Percentiles rank a stretch among this genome's conserved stretches.
Conservation (phyloP, 2,797 vertebrate genomes). For the Tapera naevia region DNA sequence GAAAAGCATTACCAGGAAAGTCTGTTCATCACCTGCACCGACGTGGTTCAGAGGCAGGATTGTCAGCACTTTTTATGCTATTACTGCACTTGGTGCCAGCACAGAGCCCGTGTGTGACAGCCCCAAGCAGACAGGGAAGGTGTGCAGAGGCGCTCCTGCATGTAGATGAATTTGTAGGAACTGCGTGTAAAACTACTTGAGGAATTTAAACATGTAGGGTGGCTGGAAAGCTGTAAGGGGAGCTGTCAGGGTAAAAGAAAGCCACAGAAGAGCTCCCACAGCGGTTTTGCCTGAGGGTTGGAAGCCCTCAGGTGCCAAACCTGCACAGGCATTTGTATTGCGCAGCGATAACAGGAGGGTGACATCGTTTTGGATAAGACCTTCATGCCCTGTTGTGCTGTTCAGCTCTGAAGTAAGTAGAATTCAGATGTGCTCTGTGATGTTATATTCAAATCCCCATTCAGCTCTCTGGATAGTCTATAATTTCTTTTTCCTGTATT, state of each 20-base stretch:
- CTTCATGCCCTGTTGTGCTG: fast-evolving
- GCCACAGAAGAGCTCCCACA: not conserved
- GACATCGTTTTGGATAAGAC: fast-evolving
- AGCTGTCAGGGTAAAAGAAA: constrained; percentile 11
- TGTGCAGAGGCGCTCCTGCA: not conserved
- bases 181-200: not conserved
- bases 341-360: not conserved
- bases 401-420: not conserved
- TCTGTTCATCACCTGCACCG: not conserved
- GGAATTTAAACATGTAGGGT: not conserved
- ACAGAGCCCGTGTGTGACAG: not conserved
- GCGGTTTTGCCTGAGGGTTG: not conserved
- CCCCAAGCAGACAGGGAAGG: not conserved
- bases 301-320: not conserved
- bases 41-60: fast-evolving
- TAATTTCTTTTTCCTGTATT: not conserved
- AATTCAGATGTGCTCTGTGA: not conserved
- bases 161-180: not conserved
- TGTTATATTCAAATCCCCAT: not conserved
- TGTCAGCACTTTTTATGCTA: not conserved
- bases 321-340: not conserved
- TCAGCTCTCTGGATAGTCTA: not conserved
- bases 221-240: not conserved
- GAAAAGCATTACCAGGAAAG: fast-evolving
- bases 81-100: not conserved